These are phyloP conservation scores for Merodon equestris DNA, from an alignment of 2,888 invertebrate species.

Conservation along the genomic window DNA sequence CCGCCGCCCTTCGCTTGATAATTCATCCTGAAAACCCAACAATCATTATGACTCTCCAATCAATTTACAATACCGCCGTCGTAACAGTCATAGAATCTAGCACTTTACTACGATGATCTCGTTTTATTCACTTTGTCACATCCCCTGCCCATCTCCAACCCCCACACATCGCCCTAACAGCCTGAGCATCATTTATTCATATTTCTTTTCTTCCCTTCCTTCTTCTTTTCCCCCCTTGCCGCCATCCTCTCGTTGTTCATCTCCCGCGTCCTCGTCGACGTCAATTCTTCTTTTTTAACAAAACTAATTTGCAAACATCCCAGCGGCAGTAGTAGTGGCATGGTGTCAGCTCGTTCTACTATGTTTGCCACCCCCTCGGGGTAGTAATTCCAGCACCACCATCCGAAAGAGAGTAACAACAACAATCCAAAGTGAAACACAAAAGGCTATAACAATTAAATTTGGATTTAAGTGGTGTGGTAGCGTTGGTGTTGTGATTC, in stretches of 20 bases:
- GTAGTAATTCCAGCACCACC: not conserved
- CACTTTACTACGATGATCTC: conserved; percentile 48
- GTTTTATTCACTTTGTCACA: not conserved
- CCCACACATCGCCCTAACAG: conserved; percentile 11
- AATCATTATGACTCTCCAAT: conserved; percentile 61
- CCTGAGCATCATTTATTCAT: conserved; percentile 58
- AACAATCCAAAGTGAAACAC: conserved; percentile 29
- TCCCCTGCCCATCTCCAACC: not conserved
- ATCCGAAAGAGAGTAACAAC: conserved; percentile 27
- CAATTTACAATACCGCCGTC: conserved; percentile 48
- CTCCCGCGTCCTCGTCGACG: too few relatives aligned
- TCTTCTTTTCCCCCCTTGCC: too few relatives aligned
- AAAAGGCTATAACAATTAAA: conserved; percentile 65
- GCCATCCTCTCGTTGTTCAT: too few relatives aligned
- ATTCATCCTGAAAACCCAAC: too few relatives aligned
- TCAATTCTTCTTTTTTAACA: conserved; percentile 37
- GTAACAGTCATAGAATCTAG: conserved; percentile 55
- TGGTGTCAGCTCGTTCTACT: not conserved
- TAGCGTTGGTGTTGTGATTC: conserved; percentile 37
- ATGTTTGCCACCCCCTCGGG: too few relatives aligned
- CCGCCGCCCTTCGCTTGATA: too few relatives aligned
- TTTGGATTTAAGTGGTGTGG: conserved; percentile 52
- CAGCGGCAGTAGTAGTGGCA: conserved; percentile 39
- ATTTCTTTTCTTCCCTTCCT: conserved; percentile 19
- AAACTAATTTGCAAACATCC: conserved; percentile 65